A percentile compares a stretch with the other conserved stretches of the same genome.
Evolutionary conservation across 2,888 invertebrate genomes (phyloP).

Genomic region (Eledona agricola): DNA sequence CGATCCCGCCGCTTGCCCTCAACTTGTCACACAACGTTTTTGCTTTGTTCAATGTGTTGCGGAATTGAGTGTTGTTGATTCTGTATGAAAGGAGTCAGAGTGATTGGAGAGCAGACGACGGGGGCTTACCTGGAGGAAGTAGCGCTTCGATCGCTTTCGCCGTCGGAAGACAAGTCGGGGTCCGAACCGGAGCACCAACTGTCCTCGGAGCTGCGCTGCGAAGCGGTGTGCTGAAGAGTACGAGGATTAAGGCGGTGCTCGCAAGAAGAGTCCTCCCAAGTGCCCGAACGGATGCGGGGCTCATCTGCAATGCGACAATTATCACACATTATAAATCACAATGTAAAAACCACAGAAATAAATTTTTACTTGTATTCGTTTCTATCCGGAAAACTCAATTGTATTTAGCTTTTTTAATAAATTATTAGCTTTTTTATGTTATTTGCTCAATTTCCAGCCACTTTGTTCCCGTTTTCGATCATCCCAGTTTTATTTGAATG

Average conservation of each 20-base stretch:
- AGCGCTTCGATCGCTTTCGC: constrained; percentile 68
- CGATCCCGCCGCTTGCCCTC: constrained; percentile 65
- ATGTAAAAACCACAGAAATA: too few relatives aligned
- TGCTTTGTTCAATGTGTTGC: constrained; percentile 83
- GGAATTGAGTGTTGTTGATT: constrained; percentile 76
- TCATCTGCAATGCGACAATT: constrained; percentile 85
- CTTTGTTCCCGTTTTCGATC: too few relatives aligned
- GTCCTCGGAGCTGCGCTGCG: constrained; percentile 68
- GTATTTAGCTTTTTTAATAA: too few relatives aligned
- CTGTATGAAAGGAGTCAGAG: too few relatives aligned
- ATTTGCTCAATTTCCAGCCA: too few relatives aligned
- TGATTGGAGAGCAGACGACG: too few relatives aligned
- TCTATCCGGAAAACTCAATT: too few relatives aligned
- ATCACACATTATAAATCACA: too few relatives aligned
- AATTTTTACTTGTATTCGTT: too few relatives aligned
- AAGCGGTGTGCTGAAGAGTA: constrained; percentile 58
- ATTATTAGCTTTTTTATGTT: too few relatives aligned
- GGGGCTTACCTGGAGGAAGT: constrained; percentile 63
- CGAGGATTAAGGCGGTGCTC: constrained; percentile 65
- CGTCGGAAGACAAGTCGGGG: constrained; percentile 71
- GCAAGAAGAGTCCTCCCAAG: constrained; percentile 78
- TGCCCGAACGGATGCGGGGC: constrained; percentile 78
- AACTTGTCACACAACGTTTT: constrained; percentile 85
- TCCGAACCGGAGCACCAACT: constrained; percentile 74
- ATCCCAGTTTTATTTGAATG: too few relatives aligned